These are phyloP conservation scores for Rhorus exstirpatorius DNA, from an alignment of 2,888 invertebrate genomes.

Conservation along the genomic window DNA sequence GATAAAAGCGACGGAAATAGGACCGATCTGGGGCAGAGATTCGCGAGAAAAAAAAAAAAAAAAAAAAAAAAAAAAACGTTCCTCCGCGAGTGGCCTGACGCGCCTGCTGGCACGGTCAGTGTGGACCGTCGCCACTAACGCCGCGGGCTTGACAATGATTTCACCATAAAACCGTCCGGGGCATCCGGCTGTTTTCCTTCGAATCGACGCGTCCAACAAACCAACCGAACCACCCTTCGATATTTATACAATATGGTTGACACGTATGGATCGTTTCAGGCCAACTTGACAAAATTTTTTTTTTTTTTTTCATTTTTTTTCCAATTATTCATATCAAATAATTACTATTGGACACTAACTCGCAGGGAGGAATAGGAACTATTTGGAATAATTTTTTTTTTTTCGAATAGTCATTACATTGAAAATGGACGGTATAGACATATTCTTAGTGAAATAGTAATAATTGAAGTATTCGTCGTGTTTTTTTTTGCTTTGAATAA, in stretches of 20 bases:
- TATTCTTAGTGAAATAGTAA: no score
- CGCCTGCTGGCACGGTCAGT: constrained; percentile 38
- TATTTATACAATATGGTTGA: background rate
- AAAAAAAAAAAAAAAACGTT: constrained; percentile 30
- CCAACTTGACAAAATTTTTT: no score
- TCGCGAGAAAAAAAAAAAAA: constrained; percentile 2
- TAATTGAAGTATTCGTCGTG: no score
- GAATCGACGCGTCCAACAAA: constrained; percentile 54
- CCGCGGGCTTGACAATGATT: constrained; percentile 68
- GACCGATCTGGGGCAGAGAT: constrained; percentile 60
- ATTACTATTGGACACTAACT: no score
- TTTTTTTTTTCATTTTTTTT: no score
- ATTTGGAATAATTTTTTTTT: no score
- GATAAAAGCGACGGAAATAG: constrained; percentile 70
- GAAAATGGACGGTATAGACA: no score
- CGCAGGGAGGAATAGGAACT: no score
- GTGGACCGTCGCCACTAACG: constrained; percentile 14
- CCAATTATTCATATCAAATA: no score
- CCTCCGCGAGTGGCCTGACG: constrained; percentile 29
- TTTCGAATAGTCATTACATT: no score
- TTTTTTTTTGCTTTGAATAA: no score
- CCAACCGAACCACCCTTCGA: constrained; percentile 41
- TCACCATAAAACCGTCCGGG: constrained; percentile 59
- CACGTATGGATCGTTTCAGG: background rate
- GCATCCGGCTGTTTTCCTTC: constrained; percentile 55